A percentile compares a stretch with the other conserved stretches of the same genome.
phyloP scores from a whole-genome alignment of 2,797 vertebrate species.

The Sebastes minor region DNA sequence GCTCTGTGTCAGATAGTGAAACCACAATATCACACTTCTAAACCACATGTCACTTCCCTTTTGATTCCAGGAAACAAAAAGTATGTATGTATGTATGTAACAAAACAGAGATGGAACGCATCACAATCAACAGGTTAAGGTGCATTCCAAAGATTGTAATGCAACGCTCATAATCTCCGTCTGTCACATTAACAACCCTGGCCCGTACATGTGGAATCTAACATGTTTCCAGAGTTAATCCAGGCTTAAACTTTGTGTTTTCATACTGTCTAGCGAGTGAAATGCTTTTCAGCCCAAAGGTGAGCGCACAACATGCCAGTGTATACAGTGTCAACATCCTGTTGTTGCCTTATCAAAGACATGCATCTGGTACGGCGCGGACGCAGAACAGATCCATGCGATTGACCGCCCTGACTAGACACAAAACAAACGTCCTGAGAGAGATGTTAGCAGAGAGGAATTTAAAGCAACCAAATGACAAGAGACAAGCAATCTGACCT shows the following conservation, averaged over 20 bases:
- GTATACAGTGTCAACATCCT: slow-evolving; percentile 70
- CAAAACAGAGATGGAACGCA: not conserved
- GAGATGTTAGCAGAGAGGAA: slow-evolving; percentile 22
- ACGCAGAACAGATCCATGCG: slow-evolving; percentile 42
- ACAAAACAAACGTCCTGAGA: not conserved
- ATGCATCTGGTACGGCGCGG: slow-evolving; percentile 11
- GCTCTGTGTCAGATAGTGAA: not conserved
- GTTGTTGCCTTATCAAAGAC: slow-evolving; percentile 37
- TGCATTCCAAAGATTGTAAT: slow-evolving; percentile 1
- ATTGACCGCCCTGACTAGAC: not conserved
- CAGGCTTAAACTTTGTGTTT: not conserved
- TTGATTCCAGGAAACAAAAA: not conserved
- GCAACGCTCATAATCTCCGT: not conserved
- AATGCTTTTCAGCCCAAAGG: slow-evolving; percentile 27
- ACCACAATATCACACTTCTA: not conserved
- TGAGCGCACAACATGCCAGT: slow-evolving; percentile 56
- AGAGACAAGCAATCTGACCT: slow-evolving; percentile 12
- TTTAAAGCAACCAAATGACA: slow-evolving; percentile 25
- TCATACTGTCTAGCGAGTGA: not conserved
- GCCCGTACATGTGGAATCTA: not conserved
- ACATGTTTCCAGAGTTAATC: not conserved
- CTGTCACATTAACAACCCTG: not conserved
- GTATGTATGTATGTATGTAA: not conserved
- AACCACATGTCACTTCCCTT: not conserved
- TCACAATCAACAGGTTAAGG: not conserved